phyloP scores from a whole-genome alignment of 2,888 invertebrate genomes.

The Tachystola acroxantha region DNA sequence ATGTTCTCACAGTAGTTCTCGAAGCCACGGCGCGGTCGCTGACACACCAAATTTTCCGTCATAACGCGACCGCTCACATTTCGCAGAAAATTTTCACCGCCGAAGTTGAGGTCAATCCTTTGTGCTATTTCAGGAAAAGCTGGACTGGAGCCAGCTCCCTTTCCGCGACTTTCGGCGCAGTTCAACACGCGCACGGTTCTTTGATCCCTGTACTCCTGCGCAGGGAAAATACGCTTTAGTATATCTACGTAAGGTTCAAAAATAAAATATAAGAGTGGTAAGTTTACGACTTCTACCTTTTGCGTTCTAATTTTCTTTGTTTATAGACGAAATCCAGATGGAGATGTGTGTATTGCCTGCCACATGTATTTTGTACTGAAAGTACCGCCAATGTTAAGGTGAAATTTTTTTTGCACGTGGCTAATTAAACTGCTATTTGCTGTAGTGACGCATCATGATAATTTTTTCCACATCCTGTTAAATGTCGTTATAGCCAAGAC shows the following conservation, averaged over 20 bases:
- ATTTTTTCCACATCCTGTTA: too few relatives aligned
- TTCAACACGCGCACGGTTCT: constrained; percentile 47
- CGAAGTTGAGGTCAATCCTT: constrained; percentile 68
- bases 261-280: constrained; percentile 7
- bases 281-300: constrained; percentile 25
- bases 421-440: too few relatives aligned
- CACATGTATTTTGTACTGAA: too few relatives aligned
- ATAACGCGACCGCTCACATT: constrained; percentile 52
- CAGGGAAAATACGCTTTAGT: constrained; percentile 23
- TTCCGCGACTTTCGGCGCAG: constrained; percentile 51
- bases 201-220: constrained; percentile 39
- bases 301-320: constrained; percentile 32
- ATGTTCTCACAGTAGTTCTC: too few relatives aligned
- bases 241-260: constrained; percentile 18
- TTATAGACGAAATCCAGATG: constrained; percentile 37
- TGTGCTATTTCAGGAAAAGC: constrained; percentile 75
- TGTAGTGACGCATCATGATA: too few relatives aligned
- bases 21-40: constrained; percentile 20
- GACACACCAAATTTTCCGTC: constrained; percentile 66
- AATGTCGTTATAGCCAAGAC: too few relatives aligned
- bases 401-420: not conserved
- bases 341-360: constrained; percentile 33
- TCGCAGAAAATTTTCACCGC: constrained; percentile 62
- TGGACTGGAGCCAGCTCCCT: constrained; percentile 59
- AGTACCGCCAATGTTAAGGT: too few relatives aligned